A percentile compares a stretch with the other conserved stretches of the same genome.
These are phyloP conservation scores for Andricus quercusramuli DNA, from an alignment of 2,888 invertebrate species.

Conservation along the genomic window DNA sequence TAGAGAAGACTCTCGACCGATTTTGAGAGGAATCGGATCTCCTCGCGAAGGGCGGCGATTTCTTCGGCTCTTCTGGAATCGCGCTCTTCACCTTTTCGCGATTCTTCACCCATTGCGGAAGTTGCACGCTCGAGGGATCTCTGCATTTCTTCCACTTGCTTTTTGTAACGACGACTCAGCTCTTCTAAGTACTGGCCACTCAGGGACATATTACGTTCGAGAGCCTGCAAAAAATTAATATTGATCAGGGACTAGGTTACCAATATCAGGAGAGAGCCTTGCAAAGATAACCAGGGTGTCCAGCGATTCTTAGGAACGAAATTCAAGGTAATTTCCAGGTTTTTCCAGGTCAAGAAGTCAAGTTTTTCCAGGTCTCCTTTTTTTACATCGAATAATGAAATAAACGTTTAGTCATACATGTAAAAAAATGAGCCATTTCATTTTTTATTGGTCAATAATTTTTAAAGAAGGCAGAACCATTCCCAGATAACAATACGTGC, in stretches of 20 bases:
- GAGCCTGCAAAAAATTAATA: conserved; percentile 81
- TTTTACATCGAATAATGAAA: too few relatives aligned
- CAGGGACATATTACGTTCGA: conserved; percentile 98
- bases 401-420: too few relatives aligned
- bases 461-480: too few relatives aligned
- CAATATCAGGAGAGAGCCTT: too few relatives aligned
- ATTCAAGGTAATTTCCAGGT: too few relatives aligned
- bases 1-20: conserved; percentile 82
- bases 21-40: conserved; percentile 83
- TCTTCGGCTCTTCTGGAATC: conserved; percentile 91
- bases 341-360: too few relatives aligned
- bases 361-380: too few relatives aligned
- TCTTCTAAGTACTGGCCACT: conserved; percentile 98
- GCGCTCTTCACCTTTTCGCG: conserved; percentile 85
- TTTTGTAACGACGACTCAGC: conserved; percentile 95
- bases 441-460: too few relatives aligned
- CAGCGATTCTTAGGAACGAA: too few relatives aligned
- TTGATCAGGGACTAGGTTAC: background rate
- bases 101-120: conserved; percentile 86
- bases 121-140: conserved; percentile 90
- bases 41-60: conserved; percentile 84
- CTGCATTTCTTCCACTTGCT: conserved; percentile 97
- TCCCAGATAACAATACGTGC: too few relatives aligned
- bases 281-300: too few relatives aligned
- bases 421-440: too few relatives aligned